Evolutionary conservation across 2,113 vertebrate species (phyloP).

Genomic region (Alosa alosa): DNA sequence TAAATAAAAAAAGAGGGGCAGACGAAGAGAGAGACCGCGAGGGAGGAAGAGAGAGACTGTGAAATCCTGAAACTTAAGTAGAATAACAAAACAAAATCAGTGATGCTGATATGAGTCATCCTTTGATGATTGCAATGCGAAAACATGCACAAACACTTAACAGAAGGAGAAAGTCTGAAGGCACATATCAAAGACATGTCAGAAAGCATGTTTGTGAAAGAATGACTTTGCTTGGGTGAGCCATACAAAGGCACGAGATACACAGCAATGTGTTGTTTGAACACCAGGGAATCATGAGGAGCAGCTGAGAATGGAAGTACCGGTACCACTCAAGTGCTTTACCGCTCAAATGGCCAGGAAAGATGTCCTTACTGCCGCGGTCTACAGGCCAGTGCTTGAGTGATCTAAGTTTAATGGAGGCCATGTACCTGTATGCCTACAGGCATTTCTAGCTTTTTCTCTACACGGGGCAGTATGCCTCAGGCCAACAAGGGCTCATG

Average conservation of each 20-base stretch:
- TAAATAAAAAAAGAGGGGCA: not conserved
- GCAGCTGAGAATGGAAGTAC: constrained; percentile 30
- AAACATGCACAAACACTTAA: constrained; percentile 21
- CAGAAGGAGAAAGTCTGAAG: constrained; percentile 23
- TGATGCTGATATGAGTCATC: constrained; percentile 27
- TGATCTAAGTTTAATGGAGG: not conserved
- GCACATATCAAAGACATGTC: constrained; percentile 38
- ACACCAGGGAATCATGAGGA: constrained; percentile 30
- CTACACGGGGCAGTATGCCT: not conserved
- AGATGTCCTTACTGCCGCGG: not conserved
- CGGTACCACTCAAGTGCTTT: constrained; percentile 28
- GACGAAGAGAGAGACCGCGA: not conserved
- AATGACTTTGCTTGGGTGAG: constrained; percentile 25
- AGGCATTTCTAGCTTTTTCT: not conserved
- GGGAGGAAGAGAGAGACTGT: not conserved
- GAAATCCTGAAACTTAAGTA: constrained; percentile 14
- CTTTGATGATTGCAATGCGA: constrained; percentile 17
- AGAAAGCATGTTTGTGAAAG: constrained; percentile 33
- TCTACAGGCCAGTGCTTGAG: not conserved
- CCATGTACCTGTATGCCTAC: constrained; percentile 2
- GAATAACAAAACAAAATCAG: constrained; percentile 29
- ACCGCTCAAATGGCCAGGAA: not conserved
- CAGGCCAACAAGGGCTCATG: not conserved
- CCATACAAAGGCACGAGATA: constrained; percentile 21
- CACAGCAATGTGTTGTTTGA: constrained; percentile 16